Percentiles rank a stretch among this genome's conserved stretches.
These are phyloP conservation scores for Sebastes fasciatus DNA, from an alignment of 2,113 vertebrate genomes.

Conservation along the genomic window DNA sequence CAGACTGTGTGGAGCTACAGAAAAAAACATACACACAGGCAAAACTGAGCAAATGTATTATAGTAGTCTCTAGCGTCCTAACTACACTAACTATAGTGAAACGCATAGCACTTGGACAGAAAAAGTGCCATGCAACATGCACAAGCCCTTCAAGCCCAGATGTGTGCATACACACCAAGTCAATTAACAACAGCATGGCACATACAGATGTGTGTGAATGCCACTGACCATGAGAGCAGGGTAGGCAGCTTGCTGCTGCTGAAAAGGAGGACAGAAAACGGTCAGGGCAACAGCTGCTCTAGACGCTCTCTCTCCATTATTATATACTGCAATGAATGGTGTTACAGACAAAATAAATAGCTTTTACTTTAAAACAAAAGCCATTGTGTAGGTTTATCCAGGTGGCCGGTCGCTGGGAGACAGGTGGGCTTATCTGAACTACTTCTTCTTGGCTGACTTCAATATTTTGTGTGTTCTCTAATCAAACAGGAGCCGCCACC, in stretches of 20 bases:
- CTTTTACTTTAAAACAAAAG: conserved; percentile 2
- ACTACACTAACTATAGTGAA: conserved; percentile 20
- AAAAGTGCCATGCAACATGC: conserved; percentile 56
- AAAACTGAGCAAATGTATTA: conserved; percentile 44
- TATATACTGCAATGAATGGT: conserved; percentile 1
- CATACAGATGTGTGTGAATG: conserved; percentile 38
- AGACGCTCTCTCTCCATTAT: neutral
- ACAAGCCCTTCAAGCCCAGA: conserved; percentile 44
- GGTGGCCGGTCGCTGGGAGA: conserved; percentile 4
- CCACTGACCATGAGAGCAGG: conserved; percentile 73
- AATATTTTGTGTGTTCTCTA: conserved; percentile 43
- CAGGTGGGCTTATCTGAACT: conserved; percentile 16
- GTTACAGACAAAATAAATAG: neutral
- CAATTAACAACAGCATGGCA: conserved; percentile 33
- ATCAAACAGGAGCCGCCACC: conserved; percentile 48
- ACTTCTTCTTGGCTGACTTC: conserved; percentile 15
- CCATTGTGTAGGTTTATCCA: conserved; percentile 4
- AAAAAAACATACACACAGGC: conserved; percentile 13
- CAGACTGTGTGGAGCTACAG: conserved; percentile 51
- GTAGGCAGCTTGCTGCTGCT: conserved; percentile 72
- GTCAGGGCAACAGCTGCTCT: conserved; percentile 35
- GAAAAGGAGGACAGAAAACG: conserved; percentile 54
- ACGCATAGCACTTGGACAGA: conserved; percentile 25
- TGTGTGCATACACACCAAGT: conserved; percentile 40
- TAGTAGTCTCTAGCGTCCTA: conserved; percentile 21